Base-by-base conservation (phyloP, 1,140 invertebrate species). In the Hyles vespertilio region DNA sequence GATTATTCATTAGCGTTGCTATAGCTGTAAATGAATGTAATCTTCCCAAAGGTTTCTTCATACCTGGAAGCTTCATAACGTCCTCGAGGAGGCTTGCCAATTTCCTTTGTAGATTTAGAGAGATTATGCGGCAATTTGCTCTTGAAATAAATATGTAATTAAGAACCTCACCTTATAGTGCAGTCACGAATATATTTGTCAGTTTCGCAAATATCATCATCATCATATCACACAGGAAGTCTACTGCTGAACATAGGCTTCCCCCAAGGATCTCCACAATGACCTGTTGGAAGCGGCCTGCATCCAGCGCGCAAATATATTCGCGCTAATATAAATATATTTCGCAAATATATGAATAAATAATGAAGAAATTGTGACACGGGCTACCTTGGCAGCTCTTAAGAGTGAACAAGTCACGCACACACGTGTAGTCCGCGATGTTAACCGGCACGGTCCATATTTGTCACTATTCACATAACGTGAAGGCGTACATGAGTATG, bases 111-210 rank as follows among this genome's bases (percentile, higher is more conserved):
- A 65, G 70, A 55, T 53, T 65, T 64, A 67, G 50, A 36, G 61
- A 65, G 58, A 65, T 70, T 68, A 70, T 76, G 67, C 70, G 63
- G 67, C 61, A 75, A 75, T 68, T 75, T 68, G 63, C 61, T 61
- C 60, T 59, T 51, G 54, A 72, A 68, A 65, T 67, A 70, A 66
- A 65, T 63, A 49, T 54, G 51, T 51, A 45, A 43, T 36, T 43
- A 60, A 43, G 46, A 57, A 45, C 64, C 58, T 47, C 59, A 22
- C 22, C 22, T 22, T 22, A 22, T 55, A 64, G 59, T 50, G 59
- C 67, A 61, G 66, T 69, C 66, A 60, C 52, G 45, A 64, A 32
- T 58, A 56, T 56, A 56, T 36, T 47, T 34, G 43, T 36, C 50
- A 57, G 59, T 51, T 65, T 58, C 54, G 48, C 46, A 54, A 55